Conservation (phyloP, 1,140 invertebrate genomes). For the Antheraea mylitta region DNA sequence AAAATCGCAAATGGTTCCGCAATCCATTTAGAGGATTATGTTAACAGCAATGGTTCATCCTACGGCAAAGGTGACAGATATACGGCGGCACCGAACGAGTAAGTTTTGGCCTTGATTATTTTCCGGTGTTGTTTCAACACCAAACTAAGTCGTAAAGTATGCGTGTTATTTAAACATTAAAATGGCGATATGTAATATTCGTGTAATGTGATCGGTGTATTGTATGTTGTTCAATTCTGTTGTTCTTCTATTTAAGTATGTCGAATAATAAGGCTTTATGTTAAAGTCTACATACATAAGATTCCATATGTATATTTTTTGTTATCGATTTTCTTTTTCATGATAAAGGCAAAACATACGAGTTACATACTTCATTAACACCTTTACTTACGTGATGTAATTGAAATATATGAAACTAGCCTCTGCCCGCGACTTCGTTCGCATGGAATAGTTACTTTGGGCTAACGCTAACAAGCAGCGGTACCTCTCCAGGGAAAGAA, state of each 20-base stretch:
- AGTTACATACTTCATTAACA: too few relatives aligned
- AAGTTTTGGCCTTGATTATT: constrained; percentile 35
- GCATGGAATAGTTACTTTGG: too few relatives aligned
- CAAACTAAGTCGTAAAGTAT: not conserved
- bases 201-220: not conserved
- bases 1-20: constrained; percentile 54
- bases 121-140: not conserved
- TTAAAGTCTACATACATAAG: too few relatives aligned
- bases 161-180: not conserved
- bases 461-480: too few relatives aligned
- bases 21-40: constrained; percentile 25
- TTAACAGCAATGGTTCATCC: constrained; percentile 44
- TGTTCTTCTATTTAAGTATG: not conserved
- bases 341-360: too few relatives aligned
- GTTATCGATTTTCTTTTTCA: too few relatives aligned
- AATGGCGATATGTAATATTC: not conserved
- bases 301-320: too few relatives aligned
- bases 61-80: constrained; percentile 69
- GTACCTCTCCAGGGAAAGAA: too few relatives aligned
- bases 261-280: too few relatives aligned
- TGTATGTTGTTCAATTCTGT: not conserved
- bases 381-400: too few relatives aligned
- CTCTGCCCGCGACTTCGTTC: too few relatives aligned
- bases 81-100: constrained; percentile 71
- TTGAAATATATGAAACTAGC: too few relatives aligned